A percentile compares a stretch with the other conserved stretches of the same genome.
Evolutionary conservation across 2,888 invertebrate genomes (phyloP).

Genomic region (Teleogryllus oceanicus): DNA sequence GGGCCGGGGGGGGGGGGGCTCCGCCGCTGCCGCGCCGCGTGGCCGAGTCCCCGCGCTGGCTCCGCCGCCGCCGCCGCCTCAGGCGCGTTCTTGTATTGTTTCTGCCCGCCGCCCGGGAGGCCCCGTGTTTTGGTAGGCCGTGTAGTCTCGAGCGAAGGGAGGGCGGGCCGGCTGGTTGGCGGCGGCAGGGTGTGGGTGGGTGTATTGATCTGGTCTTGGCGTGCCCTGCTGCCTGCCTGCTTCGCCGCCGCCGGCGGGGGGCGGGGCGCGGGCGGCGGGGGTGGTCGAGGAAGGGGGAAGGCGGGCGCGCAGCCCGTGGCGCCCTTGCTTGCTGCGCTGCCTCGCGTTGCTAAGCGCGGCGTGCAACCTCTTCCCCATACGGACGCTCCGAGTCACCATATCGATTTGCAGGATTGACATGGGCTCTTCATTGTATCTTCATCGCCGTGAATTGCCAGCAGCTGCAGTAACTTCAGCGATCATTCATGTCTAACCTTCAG

Average conservation of each 20-base stretch:
- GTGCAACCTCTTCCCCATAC: no score
- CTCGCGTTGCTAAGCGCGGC: no score
- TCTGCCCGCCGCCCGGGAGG: not conserved
- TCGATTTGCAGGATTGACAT: no score
- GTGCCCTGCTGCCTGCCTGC: not conserved
- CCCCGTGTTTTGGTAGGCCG: not conserved
- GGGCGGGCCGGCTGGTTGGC: not conserved
- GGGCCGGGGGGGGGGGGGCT: not conserved
- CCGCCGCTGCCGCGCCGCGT: not conserved
- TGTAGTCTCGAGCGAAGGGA: not conserved
- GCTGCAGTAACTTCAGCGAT: no score
- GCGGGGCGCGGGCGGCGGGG: not conserved
- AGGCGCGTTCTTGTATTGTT: not conserved
- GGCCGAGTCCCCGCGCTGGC: not conserved
- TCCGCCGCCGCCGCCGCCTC: not conserved
- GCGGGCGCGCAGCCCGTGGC: not conserved
- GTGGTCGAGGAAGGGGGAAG: not conserved
- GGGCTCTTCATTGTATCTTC: no score
- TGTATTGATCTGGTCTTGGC: constrained; percentile 10
- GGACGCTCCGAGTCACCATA: no score
- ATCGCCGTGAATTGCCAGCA: no score
- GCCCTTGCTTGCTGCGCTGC: no score
- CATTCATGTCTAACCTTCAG: no score
- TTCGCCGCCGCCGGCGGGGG: not conserved
- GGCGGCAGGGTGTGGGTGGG: not conserved